Evolutionary conservation across 2,797 vertebrate species (phyloP).

Genomic region (Triplophysa yarkandensis): DNA sequence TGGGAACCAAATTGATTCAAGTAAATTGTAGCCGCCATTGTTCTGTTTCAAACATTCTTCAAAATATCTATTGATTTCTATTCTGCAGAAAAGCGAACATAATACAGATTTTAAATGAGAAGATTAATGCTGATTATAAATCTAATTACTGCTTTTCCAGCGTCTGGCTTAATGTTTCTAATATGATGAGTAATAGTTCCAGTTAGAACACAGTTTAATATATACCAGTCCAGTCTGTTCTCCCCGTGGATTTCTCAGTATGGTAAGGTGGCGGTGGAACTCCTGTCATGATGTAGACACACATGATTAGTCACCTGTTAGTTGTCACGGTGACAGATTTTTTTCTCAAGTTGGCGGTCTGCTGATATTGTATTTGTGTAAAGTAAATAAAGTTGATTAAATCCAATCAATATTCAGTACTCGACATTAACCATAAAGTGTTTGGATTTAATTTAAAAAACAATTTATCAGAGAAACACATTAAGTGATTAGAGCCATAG

Average conservation of each 20-base stretch:
- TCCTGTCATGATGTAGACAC: background rate
- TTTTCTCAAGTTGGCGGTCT: background rate
- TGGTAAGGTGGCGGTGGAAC: background rate
- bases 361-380: background rate
- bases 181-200: background rate
- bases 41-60: too few relatives aligned
- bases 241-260: background rate
- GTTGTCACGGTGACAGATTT: background rate
- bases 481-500: too few relatives aligned
- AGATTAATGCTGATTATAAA: too few relatives aligned
- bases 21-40: too few relatives aligned
- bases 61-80: too few relatives aligned
- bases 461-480: too few relatives aligned
- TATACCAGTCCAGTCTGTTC: background rate
- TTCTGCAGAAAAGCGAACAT: too few relatives aligned
- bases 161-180: background rate
- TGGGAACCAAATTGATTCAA: too few relatives aligned
- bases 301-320: background rate
- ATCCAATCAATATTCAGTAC: too few relatives aligned
- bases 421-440: too few relatives aligned
- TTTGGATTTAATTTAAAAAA: too few relatives aligned
- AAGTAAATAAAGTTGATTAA: background rate
- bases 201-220: background rate
- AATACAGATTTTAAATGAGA: too few relatives aligned
- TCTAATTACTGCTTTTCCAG: background rate